Evolutionary conservation across 1,140 invertebrate genomes (phyloP).

Genomic region (Harpegnathos saltator): DNA sequence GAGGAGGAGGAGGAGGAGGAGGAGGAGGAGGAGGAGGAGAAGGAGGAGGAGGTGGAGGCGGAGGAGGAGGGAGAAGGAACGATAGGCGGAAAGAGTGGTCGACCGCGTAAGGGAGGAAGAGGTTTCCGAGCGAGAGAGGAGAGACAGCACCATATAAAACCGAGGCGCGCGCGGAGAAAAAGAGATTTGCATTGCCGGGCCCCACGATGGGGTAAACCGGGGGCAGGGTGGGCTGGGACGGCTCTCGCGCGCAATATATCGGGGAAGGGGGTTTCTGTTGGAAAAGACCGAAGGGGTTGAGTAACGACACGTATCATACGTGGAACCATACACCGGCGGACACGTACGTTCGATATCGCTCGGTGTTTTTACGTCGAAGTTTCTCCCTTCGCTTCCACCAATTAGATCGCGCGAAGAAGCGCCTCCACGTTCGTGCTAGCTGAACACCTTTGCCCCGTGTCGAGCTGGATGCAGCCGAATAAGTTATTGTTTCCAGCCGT

Average conservation of each 20-base stretch:
- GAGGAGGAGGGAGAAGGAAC: constrained; percentile 61
- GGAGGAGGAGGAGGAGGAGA: too few relatives aligned
- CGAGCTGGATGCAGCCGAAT: constrained; percentile 10
- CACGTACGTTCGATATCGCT: constrained; percentile 79
- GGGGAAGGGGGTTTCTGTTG: constrained; percentile 67
- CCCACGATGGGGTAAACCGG: constrained; percentile 59
- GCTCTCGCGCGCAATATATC: constrained; percentile 52
- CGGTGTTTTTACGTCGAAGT: constrained; percentile 75
- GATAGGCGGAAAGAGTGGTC: constrained; percentile 73
- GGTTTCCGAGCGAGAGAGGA: constrained; percentile 55
- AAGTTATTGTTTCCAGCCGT: constrained; percentile 34
- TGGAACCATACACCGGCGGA: constrained; percentile 76
- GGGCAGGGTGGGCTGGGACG: constrained; percentile 46
- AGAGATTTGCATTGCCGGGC: constrained; percentile 82
- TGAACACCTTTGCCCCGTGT: constrained; percentile 32
- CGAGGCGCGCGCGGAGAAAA: constrained; percentile 81
- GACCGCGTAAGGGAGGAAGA: constrained; percentile 71
- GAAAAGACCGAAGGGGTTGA: constrained; percentile 72
- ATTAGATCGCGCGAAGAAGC: constrained; percentile 75
- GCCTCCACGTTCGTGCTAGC: constrained; percentile 25
- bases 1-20: too few relatives aligned
- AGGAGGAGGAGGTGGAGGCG: too few relatives aligned
- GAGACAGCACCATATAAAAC: constrained; percentile 82
- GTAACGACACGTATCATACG: constrained; percentile 80
- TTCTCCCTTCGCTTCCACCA: constrained; percentile 74